These are phyloP conservation scores for Meriones unguiculatus DNA, from an alignment of 2,113 vertebrate species.

Conservation along the genomic window DNA sequence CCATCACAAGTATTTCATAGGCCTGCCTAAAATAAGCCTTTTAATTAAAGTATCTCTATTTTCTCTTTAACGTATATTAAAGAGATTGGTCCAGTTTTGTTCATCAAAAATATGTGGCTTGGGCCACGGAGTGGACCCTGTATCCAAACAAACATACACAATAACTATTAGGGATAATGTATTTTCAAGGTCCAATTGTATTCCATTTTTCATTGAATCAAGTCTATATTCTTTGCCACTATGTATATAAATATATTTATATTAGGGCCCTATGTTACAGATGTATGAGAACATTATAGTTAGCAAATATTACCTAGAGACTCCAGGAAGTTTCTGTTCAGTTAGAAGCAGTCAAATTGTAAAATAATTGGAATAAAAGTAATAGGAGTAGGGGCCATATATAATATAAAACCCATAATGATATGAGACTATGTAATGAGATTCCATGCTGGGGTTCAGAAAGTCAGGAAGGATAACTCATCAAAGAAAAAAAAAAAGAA, in stretches of 20 bases:
- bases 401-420: background rate
- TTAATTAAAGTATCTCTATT: background rate
- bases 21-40: background rate
- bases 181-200: background rate
- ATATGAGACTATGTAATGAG: background rate
- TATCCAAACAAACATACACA: background rate
- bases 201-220: background rate
- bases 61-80: background rate
- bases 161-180: background rate
- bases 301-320: background rate
- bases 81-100: background rate
- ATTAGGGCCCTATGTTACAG: background rate
- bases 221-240: background rate
- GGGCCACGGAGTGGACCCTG: too few relatives aligned
- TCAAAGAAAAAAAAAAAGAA: background rate
- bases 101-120: background rate
- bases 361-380: background rate
- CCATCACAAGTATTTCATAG: background rate
- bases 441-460: background rate
- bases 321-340: background rate
- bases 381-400: accelerated
- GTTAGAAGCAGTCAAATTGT: background rate
- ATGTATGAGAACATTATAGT: background rate
- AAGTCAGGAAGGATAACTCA: background rate
- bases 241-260: background rate